Percentiles rank a stretch among this genome's conserved stretches.
These are phyloP conservation scores for Formicarius rufipectus DNA, from an alignment of 2,113 vertebrate species.

Conservation along the genomic window DNA sequence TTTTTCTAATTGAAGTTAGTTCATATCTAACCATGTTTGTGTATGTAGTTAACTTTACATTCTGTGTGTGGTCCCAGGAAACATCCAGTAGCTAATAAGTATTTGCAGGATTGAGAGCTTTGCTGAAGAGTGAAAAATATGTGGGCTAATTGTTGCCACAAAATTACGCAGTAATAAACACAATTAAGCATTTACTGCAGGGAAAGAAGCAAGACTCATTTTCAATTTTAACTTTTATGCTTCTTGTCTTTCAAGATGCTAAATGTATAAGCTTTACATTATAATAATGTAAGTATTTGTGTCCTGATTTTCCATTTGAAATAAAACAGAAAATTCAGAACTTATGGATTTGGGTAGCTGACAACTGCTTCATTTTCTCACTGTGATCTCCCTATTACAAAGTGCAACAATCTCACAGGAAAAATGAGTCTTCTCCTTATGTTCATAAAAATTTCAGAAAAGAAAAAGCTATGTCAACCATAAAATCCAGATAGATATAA, in stretches of 20 bases:
- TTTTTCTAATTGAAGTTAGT: neutral
- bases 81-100: neutral
- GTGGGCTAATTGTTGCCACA: conserved; percentile 32
- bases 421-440: fast-evolving
- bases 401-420: neutral
- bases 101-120: neutral
- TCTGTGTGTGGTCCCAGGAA: neutral
- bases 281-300: neutral
- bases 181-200: neutral
- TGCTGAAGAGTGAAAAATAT: neutral
- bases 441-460: neutral
- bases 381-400: neutral
- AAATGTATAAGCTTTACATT: neutral
- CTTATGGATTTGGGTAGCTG: neutral
- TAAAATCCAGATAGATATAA: neutral
- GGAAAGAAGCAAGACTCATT: neutral
- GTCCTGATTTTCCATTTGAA: neutral
- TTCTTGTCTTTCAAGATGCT: neutral
- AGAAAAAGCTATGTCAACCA: neutral
- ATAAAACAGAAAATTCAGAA: neutral
- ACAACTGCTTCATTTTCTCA: neutral
- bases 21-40: neutral
- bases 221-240: neutral
- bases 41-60: neutral
- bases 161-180: conserved; percentile 21